phyloP scores from a whole-genome alignment of 2,113 vertebrate species.

The Notothenia rossii region DNA sequence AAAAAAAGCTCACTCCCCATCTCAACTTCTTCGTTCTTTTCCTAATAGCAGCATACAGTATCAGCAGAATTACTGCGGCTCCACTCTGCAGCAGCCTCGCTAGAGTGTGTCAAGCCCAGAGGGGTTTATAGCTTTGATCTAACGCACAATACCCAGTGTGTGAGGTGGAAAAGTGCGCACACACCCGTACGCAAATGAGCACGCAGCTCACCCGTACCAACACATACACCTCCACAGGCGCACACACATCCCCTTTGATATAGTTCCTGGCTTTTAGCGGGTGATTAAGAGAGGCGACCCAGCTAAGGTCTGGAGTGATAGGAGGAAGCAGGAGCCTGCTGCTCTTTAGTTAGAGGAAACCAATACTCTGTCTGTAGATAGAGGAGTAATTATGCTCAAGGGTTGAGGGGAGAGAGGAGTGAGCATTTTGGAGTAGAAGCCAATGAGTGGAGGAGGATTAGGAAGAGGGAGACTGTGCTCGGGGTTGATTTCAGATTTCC shows the following conservation, averaged over 20 bases:
- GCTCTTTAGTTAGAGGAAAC: constrained; percentile 80
- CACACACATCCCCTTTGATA: constrained; percentile 73
- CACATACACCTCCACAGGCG: constrained; percentile 27
- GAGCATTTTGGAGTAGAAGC: constrained; percentile 54
- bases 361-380: constrained; percentile 77
- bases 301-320: constrained; percentile 75
- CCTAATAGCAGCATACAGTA: constrained; percentile 76
- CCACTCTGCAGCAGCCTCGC: constrained; percentile 69
- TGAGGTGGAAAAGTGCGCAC: constrained; percentile 26
- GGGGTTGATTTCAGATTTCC: constrained; percentile 63
- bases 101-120: constrained; percentile 77
- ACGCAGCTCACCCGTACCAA: constrained; percentile 20
- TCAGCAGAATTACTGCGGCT: constrained; percentile 79
- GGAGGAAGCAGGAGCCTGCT: constrained; percentile 76
- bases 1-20: constrained; percentile 46
- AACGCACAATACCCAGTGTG: constrained; percentile 76
- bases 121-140: constrained; percentile 82
- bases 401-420: constrained; percentile 60
- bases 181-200: constrained; percentile 56
- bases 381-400: constrained; percentile 80
- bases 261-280: constrained; percentile 76
- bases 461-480: constrained; percentile 42
- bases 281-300: constrained; percentile 78
- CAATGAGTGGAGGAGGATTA: constrained; percentile 41
- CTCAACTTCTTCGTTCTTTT: constrained; percentile 53